Evolutionary conservation across 92 coral and sea anemone genomes (phyloP), one percentile per base, ranked within the genome.

Genomic region (Porites divaricata): DNA sequence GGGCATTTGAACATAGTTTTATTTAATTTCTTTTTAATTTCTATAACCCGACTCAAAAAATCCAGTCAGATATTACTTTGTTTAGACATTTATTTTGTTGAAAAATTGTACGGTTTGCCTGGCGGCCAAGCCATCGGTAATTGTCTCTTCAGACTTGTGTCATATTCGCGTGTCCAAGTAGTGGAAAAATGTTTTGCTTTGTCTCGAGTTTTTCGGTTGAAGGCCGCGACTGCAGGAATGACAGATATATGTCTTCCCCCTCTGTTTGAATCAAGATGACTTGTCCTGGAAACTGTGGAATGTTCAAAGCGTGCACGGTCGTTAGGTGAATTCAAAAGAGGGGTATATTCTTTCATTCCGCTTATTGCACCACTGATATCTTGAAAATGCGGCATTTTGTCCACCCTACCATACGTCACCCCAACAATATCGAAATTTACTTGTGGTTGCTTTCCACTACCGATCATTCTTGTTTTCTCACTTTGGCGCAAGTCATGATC

Each of bases 121-220:
- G 79, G 59, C 50, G 63, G 86, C 86, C 86, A 82, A 22, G 86
- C 86, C 8, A 72, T 72, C 12, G 86, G 86, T 64, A 63, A 51
- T 28, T 24, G 86, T 19, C 61, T 80, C 28, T 80, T 72, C 24
- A 67, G 53, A 22, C 68, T 69, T 56, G 57, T 25, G 41, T 69
- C 76, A 11, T 41, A 62, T 61, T 54, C 76, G 16, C 4, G 64
- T 4, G n/a, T 28, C 76, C 85, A 80, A 26, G 65, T 24, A 35
- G 53, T 69, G 54, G 85, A 26, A 5, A 48, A 69, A 57, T 69
- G 52, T 68, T 73, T 24, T n/a, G 67, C 57, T 9, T 63, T 67
- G 6, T 54, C 75, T n/a, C 56, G 68, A 68, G 1, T 80, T 57
- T 63, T 56, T 57, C 66, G 57, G 22, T 28, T 69, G 59, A 80